Conservation (phyloP, 2,888 invertebrate genomes). For the Kryphioiulus occultus region DNA sequence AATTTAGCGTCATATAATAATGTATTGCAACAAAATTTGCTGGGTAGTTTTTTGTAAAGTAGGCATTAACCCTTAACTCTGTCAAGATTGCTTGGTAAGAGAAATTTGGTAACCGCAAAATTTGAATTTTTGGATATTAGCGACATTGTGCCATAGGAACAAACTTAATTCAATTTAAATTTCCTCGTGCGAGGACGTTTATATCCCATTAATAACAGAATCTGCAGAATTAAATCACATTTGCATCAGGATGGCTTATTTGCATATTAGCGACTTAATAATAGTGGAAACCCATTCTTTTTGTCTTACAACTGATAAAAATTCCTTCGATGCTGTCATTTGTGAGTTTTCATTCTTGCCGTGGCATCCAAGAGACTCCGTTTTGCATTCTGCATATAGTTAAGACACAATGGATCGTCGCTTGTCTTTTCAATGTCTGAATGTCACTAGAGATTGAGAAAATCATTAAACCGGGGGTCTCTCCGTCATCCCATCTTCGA, state of each 20-base stretch:
- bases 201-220: not conserved
- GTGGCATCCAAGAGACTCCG: not conserved
- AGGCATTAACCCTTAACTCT: too few relatives aligned
- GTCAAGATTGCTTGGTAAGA: too few relatives aligned
- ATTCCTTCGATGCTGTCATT: not conserved
- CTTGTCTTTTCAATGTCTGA: constrained; percentile 6
- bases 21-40: too few relatives aligned
- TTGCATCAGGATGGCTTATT: not conserved
- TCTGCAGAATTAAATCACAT: not conserved
- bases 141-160: not conserved
- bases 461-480: not conserved
- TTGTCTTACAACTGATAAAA: not conserved
- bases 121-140: not conserved
- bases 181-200: not conserved
- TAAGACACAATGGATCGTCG: constrained; percentile 28
- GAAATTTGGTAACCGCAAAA: too few relatives aligned
- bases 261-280: not conserved
- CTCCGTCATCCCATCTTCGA: not conserved
- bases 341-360: not conserved
- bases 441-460: constrained; percentile 16
- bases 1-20: too few relatives aligned
- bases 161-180: not conserved
- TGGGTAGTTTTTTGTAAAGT: too few relatives aligned
- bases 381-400: not conserved
- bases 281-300: not conserved